Evolutionary conservation across 2,888 invertebrate genomes (phyloP), one percentile per base, ranked within the genome.

Genomic region (Cynaeus angustus): DNA sequence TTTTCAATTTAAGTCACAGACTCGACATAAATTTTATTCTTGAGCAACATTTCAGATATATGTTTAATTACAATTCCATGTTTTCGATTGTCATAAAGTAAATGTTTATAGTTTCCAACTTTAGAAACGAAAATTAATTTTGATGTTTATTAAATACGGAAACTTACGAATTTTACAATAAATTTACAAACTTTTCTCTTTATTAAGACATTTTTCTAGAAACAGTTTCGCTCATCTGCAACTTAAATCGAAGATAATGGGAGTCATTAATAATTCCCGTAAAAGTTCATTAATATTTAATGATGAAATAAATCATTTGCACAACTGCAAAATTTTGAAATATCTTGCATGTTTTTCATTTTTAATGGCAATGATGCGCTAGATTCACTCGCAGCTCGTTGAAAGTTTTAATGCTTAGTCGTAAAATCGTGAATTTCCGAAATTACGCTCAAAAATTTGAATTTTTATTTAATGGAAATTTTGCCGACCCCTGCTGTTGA

Each of bases 271-370:
- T 56, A 56, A 56, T 41, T 41, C 41, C 4, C 41, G 21, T 26
- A 16, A 12, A 53, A 53, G 37, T 38, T 55, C 38, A 55, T 38
- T 38, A 55, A 38, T 55, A 55, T 56, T 43, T 56, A 56, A 56
- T 26, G 28, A 41, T 26, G 56, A 43, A 28, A 56, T 56, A 55
- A 55, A 55, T 55, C 53, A 55, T 37, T 46, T 38, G 4, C 38
- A 56, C 56, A 43, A 41, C 41, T 12, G 56, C 56, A 4, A 26
- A 26, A 41, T 56, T 21, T 41, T 41, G 37, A 55, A 56, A 56
- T 26, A 37, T 41, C 26, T 41, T 41, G 10, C 28, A 12, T 28
- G 48, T 50, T 26, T 50, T 21, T 21, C 21, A 4, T 1, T 21
- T 28, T 28, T 50, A 50, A 50, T 50, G 28, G 21, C n/a, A 28